Conservation (phyloP, 2,797 vertebrate species). For the Falco concolor region DNA sequence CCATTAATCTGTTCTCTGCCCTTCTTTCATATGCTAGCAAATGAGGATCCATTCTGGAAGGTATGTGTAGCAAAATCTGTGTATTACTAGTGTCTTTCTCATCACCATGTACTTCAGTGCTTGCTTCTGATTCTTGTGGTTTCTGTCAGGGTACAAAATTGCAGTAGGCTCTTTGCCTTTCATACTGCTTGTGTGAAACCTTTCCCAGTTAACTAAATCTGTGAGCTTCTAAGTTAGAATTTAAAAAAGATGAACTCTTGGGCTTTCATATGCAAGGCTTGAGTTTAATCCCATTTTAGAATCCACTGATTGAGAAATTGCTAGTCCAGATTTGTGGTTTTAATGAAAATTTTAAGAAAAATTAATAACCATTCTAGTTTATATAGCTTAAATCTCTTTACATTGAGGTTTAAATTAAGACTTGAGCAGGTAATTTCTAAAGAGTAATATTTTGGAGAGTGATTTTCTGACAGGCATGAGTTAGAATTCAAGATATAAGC, state of each 20-base stretch:
- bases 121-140: neutral
- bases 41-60: slow-evolving; percentile 96
- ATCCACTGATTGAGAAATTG: neutral
- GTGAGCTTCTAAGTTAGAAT: neutral
- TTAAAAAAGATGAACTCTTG: neutral
- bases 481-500: neutral
- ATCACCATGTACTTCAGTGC: neutral
- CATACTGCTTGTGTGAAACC: neutral
- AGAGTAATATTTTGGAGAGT: neutral
- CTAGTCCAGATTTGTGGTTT: neutral
- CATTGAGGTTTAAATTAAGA: neutral
- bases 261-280: neutral
- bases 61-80: slow-evolving; percentile 67
- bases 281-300: neutral
- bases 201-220: neutral
- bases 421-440: neutral
- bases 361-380: neutral
- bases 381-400: neutral
- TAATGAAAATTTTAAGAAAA: neutral
- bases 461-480: neutral
- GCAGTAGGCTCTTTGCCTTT: neutral
- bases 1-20: slow-evolving; percentile 88
- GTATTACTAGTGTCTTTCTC: neutral
- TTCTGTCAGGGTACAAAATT: neutral
- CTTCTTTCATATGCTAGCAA: slow-evolving; percentile 86